These are phyloP conservation scores for Gambelia wislizenii DNA, from an alignment of 2,797 vertebrate genomes.

Conservation along the genomic window DNA sequence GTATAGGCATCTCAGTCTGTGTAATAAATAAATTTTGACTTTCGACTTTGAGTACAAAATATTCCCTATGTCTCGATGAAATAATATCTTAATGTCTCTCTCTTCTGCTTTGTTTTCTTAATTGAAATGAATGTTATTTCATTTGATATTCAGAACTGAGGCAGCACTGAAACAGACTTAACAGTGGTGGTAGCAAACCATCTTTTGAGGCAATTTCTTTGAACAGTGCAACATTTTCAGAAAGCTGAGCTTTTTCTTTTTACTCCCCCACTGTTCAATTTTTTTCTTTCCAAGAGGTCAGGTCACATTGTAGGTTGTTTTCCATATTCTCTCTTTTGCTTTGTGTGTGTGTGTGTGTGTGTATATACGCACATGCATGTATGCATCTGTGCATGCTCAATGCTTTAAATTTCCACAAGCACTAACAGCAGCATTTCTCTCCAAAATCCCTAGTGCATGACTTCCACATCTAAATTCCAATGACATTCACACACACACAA, in stretches of 20 bases:
- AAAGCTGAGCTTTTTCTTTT: neutral
- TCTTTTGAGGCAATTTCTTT: constrained; percentile 10
- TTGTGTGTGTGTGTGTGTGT: neutral
- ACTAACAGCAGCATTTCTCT: constrained; percentile 15
- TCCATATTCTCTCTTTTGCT: neutral
- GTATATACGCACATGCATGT: accelerated
- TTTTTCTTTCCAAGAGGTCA: neutral
- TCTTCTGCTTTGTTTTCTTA: constrained; percentile 59
- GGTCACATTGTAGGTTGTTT: constrained; percentile 26
- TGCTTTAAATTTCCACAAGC: neutral
- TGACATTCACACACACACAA: constrained; percentile 30
- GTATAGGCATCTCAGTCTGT: constrained; percentile 22
- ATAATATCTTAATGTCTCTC: constrained; percentile 56
- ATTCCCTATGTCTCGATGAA: constrained; percentile 60
- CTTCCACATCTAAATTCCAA: constrained; percentile 46
- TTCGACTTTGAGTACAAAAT: constrained; percentile 27
- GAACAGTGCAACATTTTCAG: constrained; percentile 1
- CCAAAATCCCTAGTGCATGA: constrained; percentile 36
- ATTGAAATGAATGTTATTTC: constrained; percentile 46
- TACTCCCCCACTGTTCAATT: neutral
- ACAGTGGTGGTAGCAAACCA: neutral
- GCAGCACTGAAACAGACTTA: constrained; percentile 25
- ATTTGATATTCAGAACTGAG: constrained; percentile 21
- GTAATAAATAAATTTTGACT: constrained; percentile 46
- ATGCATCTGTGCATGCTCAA: neutral